Evolutionary conservation across 2,113 vertebrate genomes (phyloP).

Genomic region (Grus americana): DNA sequence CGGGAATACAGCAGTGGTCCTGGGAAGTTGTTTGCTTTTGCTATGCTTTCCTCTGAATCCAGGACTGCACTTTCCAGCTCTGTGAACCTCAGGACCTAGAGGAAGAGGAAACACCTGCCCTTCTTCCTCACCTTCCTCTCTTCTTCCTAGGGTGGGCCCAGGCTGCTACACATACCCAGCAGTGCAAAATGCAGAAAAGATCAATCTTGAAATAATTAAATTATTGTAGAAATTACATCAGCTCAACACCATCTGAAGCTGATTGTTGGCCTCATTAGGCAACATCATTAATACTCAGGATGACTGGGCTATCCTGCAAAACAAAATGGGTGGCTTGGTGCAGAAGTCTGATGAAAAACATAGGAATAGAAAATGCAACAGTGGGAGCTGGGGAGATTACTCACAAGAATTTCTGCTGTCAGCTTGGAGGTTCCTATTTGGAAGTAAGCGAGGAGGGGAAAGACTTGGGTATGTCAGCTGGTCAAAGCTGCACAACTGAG

Average conservation of each 20-base stretch:
- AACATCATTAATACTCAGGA: not conserved
- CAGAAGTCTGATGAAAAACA: not conserved
- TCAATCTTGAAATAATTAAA: not conserved
- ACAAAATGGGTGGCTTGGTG: not conserved
- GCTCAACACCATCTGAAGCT: not conserved
- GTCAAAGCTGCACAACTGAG: not conserved
- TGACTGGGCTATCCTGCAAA: not conserved
- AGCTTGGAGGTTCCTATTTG: not conserved
- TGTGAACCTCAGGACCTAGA: not conserved
- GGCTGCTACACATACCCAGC: not conserved
- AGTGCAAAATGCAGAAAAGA: not conserved
- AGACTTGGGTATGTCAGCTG: not conserved
- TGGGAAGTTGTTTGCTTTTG: not conserved
- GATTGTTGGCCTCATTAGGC: conserved; percentile 5
- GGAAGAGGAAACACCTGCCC: not conserved
- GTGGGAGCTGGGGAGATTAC: not conserved
- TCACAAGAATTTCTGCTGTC: not conserved
- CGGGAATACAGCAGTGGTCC: not conserved
- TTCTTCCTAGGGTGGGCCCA: not conserved
- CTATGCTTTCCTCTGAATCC: not conserved
- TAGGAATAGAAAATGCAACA: not conserved
- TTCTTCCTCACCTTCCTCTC: not conserved
- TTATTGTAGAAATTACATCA: not conserved
- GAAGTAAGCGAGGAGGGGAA: not conserved
- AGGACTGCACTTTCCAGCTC: not conserved